These are phyloP conservation scores for Calidris pugnax DNA, from an alignment of 2,113 vertebrate genomes.

Conservation along the genomic window DNA sequence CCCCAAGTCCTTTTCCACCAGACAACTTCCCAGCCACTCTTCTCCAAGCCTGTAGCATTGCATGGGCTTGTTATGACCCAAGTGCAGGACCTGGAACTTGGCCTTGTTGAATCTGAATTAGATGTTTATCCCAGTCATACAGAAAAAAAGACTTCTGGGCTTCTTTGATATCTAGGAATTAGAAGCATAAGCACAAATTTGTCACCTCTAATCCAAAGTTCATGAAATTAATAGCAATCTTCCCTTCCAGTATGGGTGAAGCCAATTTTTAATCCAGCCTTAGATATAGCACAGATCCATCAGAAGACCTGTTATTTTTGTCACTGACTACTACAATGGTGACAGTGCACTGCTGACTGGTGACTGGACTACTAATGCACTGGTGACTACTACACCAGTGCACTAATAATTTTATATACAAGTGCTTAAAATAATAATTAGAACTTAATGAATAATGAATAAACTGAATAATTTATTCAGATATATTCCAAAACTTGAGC, in stretches of 20 bases:
- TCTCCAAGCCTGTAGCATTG: not conserved
- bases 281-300: not conserved
- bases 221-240: not conserved
- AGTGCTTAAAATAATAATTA: slow-evolving; percentile 58
- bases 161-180: not conserved
- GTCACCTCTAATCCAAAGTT: not conserved
- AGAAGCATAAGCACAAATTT: not conserved
- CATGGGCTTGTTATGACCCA: not conserved
- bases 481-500: slow-evolving; percentile 31
- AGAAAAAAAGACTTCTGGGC: not conserved
- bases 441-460: slow-evolving; percentile 41
- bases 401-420: not conserved
- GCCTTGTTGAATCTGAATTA: not conserved
- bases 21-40: not conserved
- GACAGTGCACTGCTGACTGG: not conserved
- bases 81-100: fast-evolving
- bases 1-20: not conserved
- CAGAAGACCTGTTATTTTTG: not conserved
- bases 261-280: not conserved
- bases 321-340: not conserved
- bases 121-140: not conserved
- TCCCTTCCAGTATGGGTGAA: not conserved
- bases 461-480: slow-evolving; percentile 32
- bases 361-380: not conserved
- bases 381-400: not conserved